Conservation (phyloP, 2,888 invertebrate genomes). For the Caenorhabditis afra region DNA sequence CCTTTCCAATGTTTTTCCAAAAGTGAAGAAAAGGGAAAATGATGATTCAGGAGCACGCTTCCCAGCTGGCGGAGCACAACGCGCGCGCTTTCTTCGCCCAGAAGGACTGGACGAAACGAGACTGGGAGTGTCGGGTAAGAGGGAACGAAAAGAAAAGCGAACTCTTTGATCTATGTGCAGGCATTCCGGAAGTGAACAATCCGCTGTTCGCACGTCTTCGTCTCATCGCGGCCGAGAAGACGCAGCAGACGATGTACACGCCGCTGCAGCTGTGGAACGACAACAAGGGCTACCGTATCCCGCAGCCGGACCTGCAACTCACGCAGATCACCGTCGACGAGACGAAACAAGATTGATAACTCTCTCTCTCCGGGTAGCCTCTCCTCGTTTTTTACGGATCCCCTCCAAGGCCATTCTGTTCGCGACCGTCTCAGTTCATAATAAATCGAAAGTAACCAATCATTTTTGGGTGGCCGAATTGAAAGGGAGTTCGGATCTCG, state of each 20-base stretch:
- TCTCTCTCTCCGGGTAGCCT: constrained; percentile 2
- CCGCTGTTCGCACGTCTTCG: constrained; percentile 70
- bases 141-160: neutral
- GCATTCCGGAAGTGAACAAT: constrained; percentile 69
- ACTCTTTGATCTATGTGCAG: constrained; percentile 23
- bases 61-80: constrained; percentile 70
- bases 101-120: constrained; percentile 72
- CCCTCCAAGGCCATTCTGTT: constrained; percentile 3
- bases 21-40: neutral
- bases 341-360: constrained; percentile 47
- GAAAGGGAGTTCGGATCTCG: constrained; percentile 8
- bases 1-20: neutral
- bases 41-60: constrained; percentile 69
- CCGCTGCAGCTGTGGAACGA: constrained; percentile 71
- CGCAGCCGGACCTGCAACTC: constrained; percentile 50
- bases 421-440: constrained; percentile 14
- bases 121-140: constrained; percentile 75
- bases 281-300: constrained; percentile 62
- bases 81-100: constrained; percentile 73
- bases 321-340: constrained; percentile 46
- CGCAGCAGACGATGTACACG: constrained; percentile 69
- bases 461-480: no score
- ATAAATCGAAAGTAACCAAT: constrained; percentile 43
- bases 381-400: constrained; percentile 21
- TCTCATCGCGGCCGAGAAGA: constrained; percentile 69